phyloP scores from a whole-genome alignment of 2,797 vertebrate genomes.

The Brachyrhaphis roseni region DNA sequence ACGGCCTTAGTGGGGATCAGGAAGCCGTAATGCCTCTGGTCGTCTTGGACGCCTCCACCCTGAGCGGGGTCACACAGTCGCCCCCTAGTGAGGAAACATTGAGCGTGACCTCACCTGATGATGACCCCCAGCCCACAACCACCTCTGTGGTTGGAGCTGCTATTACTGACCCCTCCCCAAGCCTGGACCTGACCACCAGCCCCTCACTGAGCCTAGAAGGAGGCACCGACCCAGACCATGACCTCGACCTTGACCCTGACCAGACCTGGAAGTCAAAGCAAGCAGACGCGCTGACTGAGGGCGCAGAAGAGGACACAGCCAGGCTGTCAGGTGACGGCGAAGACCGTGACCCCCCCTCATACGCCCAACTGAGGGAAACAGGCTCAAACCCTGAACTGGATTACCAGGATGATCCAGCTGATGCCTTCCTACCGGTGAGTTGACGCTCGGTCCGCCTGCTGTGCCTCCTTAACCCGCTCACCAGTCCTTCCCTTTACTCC shows the following conservation, averaged over 20 bases:
- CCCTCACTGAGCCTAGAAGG: constrained; percentile 2
- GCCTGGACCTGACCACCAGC: constrained; percentile 40
- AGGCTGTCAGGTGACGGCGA: constrained; percentile 93
- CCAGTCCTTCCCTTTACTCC: constrained; percentile 20
- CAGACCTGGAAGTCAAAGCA: constrained; percentile 77
- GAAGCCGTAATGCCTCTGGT: constrained; percentile 52
- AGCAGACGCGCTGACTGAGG: constrained; percentile 27
- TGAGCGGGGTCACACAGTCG: constrained; percentile 58
- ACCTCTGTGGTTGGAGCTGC: constrained; percentile 65
- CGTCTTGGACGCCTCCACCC: constrained; percentile 40
- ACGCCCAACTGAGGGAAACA: constrained; percentile 83
- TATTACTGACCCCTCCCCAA: constrained; percentile 39
- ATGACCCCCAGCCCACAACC: constrained; percentile 44
- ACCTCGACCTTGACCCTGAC: constrained; percentile 55
- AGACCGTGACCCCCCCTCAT: constrained; percentile 83
- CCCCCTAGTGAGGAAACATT: constrained; percentile 34
- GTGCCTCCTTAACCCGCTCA: constrained; percentile 9
- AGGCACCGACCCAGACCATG: constrained; percentile 29
- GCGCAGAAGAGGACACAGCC: constrained; percentile 85
- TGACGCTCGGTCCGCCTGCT: constrained; percentile 10
- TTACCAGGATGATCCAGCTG: constrained; percentile 90
- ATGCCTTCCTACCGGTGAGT: constrained; percentile 90
- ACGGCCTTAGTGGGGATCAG: constrained; percentile 40
- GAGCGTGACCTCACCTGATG: constrained; percentile 44
- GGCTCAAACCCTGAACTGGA: constrained; percentile 87